A percentile compares a stretch with the other conserved stretches of the same genome.
Conservation (phyloP, 2,113 vertebrate species). For the Myotis brandtii region DNA sequence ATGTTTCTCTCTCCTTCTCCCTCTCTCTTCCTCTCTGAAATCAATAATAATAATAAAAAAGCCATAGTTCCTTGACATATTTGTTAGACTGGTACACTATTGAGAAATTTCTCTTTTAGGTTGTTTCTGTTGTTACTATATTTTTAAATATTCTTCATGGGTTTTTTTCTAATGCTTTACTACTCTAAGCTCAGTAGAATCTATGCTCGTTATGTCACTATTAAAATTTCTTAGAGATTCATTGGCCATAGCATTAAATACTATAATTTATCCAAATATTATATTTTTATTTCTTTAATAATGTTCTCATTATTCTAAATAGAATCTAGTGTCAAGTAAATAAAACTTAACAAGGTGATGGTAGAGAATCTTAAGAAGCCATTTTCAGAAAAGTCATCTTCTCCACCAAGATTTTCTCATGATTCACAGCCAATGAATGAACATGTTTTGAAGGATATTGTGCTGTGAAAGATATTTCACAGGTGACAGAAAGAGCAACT, state of each 20-base stretch:
- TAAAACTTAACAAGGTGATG: neutral
- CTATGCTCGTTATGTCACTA: neutral
- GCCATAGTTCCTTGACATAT: neutral
- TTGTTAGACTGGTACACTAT: neutral
- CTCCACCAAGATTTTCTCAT: neutral
- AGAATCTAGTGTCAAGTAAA: neutral
- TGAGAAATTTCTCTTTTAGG: neutral
- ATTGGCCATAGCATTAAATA: conserved; percentile 18
- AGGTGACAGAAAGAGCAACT: neutral
- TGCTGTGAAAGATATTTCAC: neutral
- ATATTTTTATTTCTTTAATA: neutral
- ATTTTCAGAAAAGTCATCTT: conserved; percentile 24
- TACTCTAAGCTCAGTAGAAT: neutral
- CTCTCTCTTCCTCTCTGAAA: too few relatives aligned
- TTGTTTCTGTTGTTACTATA: neutral
- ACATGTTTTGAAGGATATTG: neutral
- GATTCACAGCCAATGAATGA: neutral
- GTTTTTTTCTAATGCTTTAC: neutral
- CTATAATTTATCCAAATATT: neutral
- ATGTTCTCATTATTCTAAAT: neutral
- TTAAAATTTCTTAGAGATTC: conserved; percentile 1
- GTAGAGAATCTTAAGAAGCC: neutral
- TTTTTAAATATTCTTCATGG: neutral
- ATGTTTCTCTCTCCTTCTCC: too few relatives aligned
- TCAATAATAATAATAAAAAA: neutral